Percentiles rank a stretch among this genome's conserved stretches.
These are phyloP conservation scores for Nyctibius bracteatus DNA, from an alignment of 2,113 vertebrate genomes.

Conservation along the genomic window DNA sequence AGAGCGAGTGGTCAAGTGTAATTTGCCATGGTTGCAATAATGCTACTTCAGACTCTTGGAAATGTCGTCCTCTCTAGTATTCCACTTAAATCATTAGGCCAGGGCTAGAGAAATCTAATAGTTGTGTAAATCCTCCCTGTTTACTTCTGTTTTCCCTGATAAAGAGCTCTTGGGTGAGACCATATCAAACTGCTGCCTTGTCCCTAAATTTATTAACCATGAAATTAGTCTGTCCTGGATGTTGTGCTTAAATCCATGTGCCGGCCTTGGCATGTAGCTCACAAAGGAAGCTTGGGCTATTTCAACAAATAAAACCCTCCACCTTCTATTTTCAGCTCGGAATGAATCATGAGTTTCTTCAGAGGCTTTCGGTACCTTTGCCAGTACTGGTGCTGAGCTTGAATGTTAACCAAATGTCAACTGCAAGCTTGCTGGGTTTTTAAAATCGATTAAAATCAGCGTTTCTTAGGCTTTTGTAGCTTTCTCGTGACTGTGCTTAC, in stretches of 20 bases:
- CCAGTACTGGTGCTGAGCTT: conserved; percentile 14
- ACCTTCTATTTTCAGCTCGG: conserved; percentile 12
- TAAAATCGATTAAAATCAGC: not conserved
- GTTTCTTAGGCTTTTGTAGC: not conserved
- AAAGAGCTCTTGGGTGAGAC: conserved; percentile 7
- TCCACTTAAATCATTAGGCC: not conserved
- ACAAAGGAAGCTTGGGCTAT: not conserved
- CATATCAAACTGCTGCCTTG: not conserved
- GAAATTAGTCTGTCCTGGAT: conserved; percentile 11
- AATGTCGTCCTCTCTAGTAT: not conserved
- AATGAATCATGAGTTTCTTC: conserved; percentile 23
- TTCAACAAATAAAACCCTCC: not conserved
- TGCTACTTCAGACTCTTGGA: not conserved
- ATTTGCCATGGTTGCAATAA: not conserved
- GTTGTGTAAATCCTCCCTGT: conserved; percentile 31
- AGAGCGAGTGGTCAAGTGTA: not conserved
- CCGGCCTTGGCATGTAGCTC: not conserved
- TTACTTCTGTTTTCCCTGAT: conserved; percentile 21
- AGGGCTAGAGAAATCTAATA: not conserved
- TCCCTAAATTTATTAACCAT: conserved; percentile 27
- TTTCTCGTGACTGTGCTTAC: not conserved
- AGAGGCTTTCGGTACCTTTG: not conserved
- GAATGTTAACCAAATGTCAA: conserved; percentile 24
- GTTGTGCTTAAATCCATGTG: not conserved
- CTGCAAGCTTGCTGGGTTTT: not conserved